Conservation (phyloP, 2,888 invertebrate genomes). For the Meteorus cinctellus region DNA sequence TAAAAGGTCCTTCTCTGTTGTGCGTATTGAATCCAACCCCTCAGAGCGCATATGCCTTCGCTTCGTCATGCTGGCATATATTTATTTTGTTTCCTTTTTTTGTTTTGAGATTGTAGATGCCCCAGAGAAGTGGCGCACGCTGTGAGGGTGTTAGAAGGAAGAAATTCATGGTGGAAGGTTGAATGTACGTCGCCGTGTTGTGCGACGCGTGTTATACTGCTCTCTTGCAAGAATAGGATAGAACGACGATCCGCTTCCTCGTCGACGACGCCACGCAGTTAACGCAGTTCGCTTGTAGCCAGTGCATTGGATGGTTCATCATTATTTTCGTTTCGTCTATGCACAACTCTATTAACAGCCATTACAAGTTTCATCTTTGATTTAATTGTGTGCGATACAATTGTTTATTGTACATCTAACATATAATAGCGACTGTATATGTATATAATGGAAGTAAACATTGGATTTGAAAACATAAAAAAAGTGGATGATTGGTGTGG, state of each 20-base stretch:
- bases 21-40: conserved; percentile 13
- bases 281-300: neutral
- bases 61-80: neutral
- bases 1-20: neutral
- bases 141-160: conserved; percentile 19
- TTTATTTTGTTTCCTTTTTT: neutral
- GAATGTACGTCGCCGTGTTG: neutral
- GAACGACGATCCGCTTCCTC: neutral
- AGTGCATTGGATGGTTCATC: neutral
- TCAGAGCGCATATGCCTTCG: neutral
- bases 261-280: conserved; percentile 9
- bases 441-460: neutral
- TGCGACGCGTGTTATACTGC: conserved; percentile 13
- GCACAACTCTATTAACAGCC: too few species aligned
- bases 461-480: neutral
- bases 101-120: neutral
- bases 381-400: too few species aligned
- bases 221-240: conserved; percentile 14
- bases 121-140: conserved; percentile 18
- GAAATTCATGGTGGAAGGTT: conserved; percentile 14
- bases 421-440: too few species aligned
- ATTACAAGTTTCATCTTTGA: too few species aligned
- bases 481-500: neutral
- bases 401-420: too few species aligned
- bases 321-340: neutral